Evolutionary conservation across 2,888 invertebrate species (phyloP), one percentile per base, ranked within the genome.

Genomic region (Tuberolachnus salignus): DNA sequence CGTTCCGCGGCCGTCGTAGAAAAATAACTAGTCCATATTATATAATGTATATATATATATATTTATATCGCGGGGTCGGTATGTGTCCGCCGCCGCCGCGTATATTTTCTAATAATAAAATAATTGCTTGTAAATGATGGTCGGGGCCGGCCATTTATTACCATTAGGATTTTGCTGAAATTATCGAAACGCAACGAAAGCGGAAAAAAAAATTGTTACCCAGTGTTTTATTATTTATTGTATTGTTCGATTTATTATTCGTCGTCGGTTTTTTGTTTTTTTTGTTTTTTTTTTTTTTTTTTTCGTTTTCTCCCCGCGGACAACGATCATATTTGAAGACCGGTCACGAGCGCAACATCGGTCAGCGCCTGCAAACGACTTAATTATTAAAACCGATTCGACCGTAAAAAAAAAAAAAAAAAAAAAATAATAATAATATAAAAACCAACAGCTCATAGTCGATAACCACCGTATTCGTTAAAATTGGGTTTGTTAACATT

Each of bases 21-120:
- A 67, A 75, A 49, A 75, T 66, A 78, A 67, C 75, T 78, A 78
- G 75, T 78, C 59, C 75, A 78, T 55, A n/a, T n/a, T n/a, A n/a
- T n/a, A n/a, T n/a, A n/a, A n/a, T n/a, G n/a, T n/a, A 57, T 6
- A 34, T 34, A 34, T 34, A 34, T 34, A 34, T 34, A 6, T 34
- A 34, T 34, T 34, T 34, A 34, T 34, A 34, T 3, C 34, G 75
- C 67, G 75, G 21, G 67, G 67, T 21, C 67, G 67, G 75, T 67
- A 67, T 75, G 75, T 75, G 75, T 75, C 67, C 75, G 67, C 10
- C 74, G 66, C 34, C n/a, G 51, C 23, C 49, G 26, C 19, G 44
- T 46, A 34, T 21, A 34, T 57, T 66, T 46, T 75, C 75, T 75
- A 34, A 3, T 34, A 34, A 34, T 34, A 67, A 75, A 34, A 34